Conservation (phyloP, 2,888 invertebrate species). For the Phlogophora meticulosa region DNA sequence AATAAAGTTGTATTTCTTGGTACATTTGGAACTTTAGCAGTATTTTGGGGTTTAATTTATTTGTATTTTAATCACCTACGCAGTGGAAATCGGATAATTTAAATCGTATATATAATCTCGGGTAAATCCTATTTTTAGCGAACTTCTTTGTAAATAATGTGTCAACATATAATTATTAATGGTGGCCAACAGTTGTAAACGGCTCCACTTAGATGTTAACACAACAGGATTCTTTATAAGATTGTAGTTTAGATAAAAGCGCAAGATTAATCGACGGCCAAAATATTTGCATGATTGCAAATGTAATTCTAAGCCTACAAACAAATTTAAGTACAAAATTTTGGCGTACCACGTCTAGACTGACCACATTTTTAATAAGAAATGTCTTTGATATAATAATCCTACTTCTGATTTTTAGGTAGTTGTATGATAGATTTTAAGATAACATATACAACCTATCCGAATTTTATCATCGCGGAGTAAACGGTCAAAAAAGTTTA, state of each 20-base stretch:
- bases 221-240: constrained; percentile 3
- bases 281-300: background rate
- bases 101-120: background rate
- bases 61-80: background rate
- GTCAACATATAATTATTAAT: constrained; percentile 13
- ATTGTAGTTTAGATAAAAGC: background rate
- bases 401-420: too few relatives aligned
- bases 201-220: constrained; percentile 7
- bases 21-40: background rate
- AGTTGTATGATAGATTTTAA: too few relatives aligned
- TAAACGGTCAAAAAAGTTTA: too few relatives aligned
- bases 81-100: background rate
- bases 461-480: too few relatives aligned
- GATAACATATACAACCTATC: too few relatives aligned
- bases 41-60: background rate
- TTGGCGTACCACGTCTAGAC: too few relatives aligned
- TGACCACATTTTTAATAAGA: too few relatives aligned
- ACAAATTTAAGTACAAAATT: too few relatives aligned
- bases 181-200: constrained; percentile 17
- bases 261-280: background rate
- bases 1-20: too few relatives aligned
- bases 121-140: constrained; percentile 6
- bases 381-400: too few relatives aligned
- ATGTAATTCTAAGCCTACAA: too few relatives aligned
- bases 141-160: background rate